phyloP scores from a whole-genome alignment of 2,888 invertebrate genomes.

The Coenonympha arcania region DNA sequence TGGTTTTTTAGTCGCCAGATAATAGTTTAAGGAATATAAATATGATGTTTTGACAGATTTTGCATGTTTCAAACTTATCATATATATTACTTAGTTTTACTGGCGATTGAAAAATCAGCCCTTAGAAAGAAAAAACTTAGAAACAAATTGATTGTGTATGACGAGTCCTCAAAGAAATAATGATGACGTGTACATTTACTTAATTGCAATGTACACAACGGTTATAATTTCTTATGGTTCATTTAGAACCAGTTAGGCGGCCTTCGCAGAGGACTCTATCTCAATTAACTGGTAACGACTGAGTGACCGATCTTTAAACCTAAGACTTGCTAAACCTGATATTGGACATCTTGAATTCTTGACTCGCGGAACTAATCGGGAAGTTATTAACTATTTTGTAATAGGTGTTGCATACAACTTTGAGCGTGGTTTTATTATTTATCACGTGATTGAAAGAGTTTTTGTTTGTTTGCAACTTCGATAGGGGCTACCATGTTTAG shows the following conservation, averaged over 20 bases:
- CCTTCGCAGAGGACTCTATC: constrained; percentile 43
- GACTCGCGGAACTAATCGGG: constrained; percentile 8
- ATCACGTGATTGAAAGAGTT: background rate
- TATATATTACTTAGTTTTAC: too few species aligned
- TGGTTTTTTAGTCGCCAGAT: too few species aligned
- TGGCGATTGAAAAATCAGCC: too few species aligned
- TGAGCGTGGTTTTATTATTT: background rate
- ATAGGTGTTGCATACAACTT: background rate
- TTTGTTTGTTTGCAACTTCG: background rate
- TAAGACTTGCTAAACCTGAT: constrained; percentile 8
- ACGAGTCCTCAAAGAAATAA: background rate
- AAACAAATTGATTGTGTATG: background rate
- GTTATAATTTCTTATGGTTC: constrained; percentile 38
- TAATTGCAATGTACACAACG: constrained; percentile 38
- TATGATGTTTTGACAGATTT: too few species aligned
- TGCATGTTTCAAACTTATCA: too few species aligned
- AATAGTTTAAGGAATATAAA: too few species aligned
- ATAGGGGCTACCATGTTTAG: too few species aligned
- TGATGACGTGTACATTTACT: background rate
- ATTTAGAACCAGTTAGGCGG: constrained; percentile 48
- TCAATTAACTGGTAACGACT: constrained; percentile 8
- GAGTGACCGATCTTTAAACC: constrained; percentile 8
- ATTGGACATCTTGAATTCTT: constrained; percentile 3
- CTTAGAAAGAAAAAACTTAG: background rate
- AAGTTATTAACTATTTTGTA: background rate